phyloP scores from a whole-genome alignment of 2,888 invertebrate genomes.

The Temnothorax ravouxi region DNA sequence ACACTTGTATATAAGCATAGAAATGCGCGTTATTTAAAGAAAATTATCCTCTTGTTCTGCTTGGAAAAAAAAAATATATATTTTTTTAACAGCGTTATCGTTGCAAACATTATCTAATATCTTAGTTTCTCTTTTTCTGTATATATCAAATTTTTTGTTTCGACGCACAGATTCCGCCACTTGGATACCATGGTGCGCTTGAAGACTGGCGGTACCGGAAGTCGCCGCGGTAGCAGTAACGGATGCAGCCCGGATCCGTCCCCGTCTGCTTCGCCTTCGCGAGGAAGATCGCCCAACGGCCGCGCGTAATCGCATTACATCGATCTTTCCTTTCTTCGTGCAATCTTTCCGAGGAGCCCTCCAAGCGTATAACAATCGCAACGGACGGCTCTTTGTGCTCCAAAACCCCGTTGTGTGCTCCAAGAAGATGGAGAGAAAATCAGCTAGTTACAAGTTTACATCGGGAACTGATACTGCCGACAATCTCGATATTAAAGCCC shows the following conservation, averaged over 20 bases:
- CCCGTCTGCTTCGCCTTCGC: conserved; percentile 86
- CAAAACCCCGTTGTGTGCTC: conserved; percentile 23
- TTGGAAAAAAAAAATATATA: background rate
- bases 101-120: background rate
- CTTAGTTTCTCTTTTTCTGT: background rate
- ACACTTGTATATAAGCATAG: background rate
- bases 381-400: conserved; percentile 2
- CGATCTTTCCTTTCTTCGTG: conserved; percentile 23
- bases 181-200: conserved; percentile 94
- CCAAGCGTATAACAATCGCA: conserved; percentile 23
- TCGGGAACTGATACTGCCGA: conserved; percentile 55
- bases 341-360: conserved; percentile 36
- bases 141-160: background rate
- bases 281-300: conserved; percentile 83
- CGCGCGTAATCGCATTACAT: conserved; percentile 74
- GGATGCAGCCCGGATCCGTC: conserved; percentile 91
- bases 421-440: conserved; percentile 16
- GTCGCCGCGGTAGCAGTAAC: conserved; percentile 88
- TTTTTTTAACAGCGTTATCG: background rate
- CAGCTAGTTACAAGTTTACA: conserved; percentile 25
- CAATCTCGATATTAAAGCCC: conserved; percentile 41
- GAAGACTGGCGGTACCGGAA: conserved; percentile 87
- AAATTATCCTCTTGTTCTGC: background rate
- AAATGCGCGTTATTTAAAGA: background rate
- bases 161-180: conserved; percentile 91